Conservation (phyloP, 2,113 vertebrate genomes). For the Bettongia penicillata region DNA sequence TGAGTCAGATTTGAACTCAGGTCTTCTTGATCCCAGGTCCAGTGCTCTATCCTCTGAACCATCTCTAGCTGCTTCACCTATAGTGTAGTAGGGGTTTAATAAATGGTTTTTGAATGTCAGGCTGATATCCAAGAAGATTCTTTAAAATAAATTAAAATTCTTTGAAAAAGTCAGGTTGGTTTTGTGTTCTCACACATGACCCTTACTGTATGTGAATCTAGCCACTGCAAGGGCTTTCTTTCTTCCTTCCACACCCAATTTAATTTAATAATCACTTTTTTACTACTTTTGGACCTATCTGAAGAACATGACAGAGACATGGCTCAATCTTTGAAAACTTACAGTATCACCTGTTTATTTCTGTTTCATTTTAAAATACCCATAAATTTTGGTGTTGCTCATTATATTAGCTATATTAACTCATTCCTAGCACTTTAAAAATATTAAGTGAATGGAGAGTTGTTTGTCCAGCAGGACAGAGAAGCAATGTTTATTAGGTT, state of each 20-base stretch:
- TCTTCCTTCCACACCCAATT: neutral
- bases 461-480: neutral
- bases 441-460: neutral
- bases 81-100: no score
- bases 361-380: neutral
- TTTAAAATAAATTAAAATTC: neutral
- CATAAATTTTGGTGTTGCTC: neutral
- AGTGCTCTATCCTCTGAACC: neutral
- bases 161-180: neutral
- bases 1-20: no score
- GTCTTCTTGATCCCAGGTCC: no score
- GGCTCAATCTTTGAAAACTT: neutral
- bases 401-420: neutral
- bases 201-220: slow-evolving; percentile 39
- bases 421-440: neutral
- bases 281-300: neutral
- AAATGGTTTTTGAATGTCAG: neutral
- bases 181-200: slow-evolving; percentile 15
- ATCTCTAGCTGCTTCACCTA: neutral
- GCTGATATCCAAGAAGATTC: neutral
- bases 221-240: slow-evolving; percentile 14
- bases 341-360: neutral
- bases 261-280: neutral
- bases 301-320: neutral
- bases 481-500: neutral